Conservation (phyloP, 2,888 invertebrate genomes). For the Oligia fasciuncula region DNA sequence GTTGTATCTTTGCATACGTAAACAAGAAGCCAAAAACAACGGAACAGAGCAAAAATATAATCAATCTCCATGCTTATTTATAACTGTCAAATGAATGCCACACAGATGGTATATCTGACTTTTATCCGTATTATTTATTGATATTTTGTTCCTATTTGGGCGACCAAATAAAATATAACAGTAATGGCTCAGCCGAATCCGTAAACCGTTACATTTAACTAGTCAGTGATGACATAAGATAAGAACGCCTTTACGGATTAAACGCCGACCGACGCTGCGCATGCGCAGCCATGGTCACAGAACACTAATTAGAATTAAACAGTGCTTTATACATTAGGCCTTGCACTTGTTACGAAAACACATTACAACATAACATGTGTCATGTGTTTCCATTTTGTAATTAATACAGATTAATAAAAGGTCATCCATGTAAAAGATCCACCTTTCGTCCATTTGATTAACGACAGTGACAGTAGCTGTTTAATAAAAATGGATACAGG, state of each 20-base stretch:
- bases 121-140: conserved; percentile 66
- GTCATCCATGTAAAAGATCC: conserved; percentile 10
- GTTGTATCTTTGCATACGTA: conserved; percentile 1
- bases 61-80: conserved; percentile 64
- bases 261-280: conserved; percentile 62
- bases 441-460: conserved; percentile 28
- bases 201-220: conserved; percentile 71
- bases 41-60: conserved; percentile 43
- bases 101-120: conserved; percentile 62
- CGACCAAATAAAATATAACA: conserved; percentile 67
- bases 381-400: conserved; percentile 49
- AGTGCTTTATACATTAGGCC: conserved; percentile 60
- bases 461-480: conserved; percentile 35
- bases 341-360: conserved; percentile 67
- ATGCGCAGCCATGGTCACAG: conserved; percentile 68
- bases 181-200: conserved; percentile 65
- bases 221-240: conserved; percentile 69
- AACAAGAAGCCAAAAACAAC: conserved; percentile 44
- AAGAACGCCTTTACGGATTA: conserved; percentile 66
- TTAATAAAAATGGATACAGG: conserved; percentile 47
- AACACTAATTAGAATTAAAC: conserved; percentile 62
- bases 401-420: conserved; percentile 47
- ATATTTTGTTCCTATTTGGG: conserved; percentile 61
- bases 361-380: conserved; percentile 59
- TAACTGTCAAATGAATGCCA: conserved; percentile 64